Percentiles rank a stretch among this genome's conserved stretches.
phyloP scores from a whole-genome alignment of 2,113 vertebrate genomes.

The Mola mola region DNA sequence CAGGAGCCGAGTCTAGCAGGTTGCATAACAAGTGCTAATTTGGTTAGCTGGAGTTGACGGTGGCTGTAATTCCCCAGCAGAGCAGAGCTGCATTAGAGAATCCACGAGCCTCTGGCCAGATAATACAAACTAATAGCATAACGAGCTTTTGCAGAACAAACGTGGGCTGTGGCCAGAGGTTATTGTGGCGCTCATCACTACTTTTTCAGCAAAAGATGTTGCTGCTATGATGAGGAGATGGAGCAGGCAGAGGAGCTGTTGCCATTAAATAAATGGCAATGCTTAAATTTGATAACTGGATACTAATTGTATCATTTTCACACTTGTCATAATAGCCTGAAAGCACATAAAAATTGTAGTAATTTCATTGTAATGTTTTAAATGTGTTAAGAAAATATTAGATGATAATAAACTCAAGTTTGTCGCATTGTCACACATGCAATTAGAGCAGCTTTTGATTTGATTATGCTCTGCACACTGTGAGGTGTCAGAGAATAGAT shows the following conservation, averaged over 20 bases:
- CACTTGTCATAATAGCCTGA: no score
- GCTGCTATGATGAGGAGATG: not conserved
- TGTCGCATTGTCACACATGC: no score
- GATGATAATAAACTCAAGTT: no score
- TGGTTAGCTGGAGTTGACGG: slow-evolving; percentile 66
- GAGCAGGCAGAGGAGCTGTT: not conserved
- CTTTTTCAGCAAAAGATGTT: not conserved
- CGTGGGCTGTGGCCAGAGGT: slow-evolving; percentile 22
- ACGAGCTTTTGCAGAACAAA: slow-evolving; percentile 60
- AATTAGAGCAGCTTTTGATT: no score
- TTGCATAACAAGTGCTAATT: slow-evolving; percentile 78
- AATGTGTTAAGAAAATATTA: no score
- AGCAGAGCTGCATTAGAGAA: slow-evolving; percentile 41
- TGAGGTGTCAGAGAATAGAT: no score
- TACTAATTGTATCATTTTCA: no score
- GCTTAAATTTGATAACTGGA: not conserved
- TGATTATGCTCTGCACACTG: no score
- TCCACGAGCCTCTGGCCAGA: slow-evolving; percentile 46
- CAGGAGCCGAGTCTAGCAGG: slow-evolving; percentile 60
- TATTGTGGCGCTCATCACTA: slow-evolving; percentile 13
- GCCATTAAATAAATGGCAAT: not conserved
- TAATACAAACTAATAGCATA: slow-evolving; percentile 67
- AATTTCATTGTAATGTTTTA: no score
- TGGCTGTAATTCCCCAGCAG: slow-evolving; percentile 68
- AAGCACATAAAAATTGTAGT: no score